Percentiles rank a stretch among this genome's conserved stretches.
Evolutionary conservation across 2,888 invertebrate species (phyloP).

Genomic region (Mesorhabditis sp.): DNA sequence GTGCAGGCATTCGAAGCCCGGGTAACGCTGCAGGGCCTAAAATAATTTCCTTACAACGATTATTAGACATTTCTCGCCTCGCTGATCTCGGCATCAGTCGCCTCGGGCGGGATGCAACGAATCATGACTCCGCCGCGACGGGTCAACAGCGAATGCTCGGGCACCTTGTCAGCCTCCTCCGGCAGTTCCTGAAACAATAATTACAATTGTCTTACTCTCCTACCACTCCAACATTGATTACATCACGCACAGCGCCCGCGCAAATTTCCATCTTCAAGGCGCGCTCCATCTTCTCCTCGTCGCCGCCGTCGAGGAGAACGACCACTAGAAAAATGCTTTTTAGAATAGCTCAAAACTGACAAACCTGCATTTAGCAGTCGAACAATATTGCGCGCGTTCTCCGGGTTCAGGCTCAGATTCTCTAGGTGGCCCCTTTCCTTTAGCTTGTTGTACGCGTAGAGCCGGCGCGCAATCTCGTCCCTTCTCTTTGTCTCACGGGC

Average conservation of each 20-base stretch:
- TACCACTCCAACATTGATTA: slow-evolving; percentile 27
- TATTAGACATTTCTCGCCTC: slow-evolving; percentile 61
- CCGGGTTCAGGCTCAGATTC: not conserved
- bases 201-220: not conserved
- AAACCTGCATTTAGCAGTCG: not conserved
- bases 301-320: slow-evolving; percentile 72
- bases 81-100: slow-evolving; percentile 93
- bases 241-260: slow-evolving; percentile 44
- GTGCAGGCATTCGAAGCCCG: slow-evolving; percentile 95
- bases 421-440: not conserved
- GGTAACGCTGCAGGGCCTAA: slow-evolving; percentile 75
- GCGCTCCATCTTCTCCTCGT: slow-evolving; percentile 76
- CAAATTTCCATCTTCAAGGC: slow-evolving; percentile 64
- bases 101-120: slow-evolving; percentile 88
- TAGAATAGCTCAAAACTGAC: not conserved
- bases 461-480: not conserved
- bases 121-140: slow-evolving; percentile 72
- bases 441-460: not conserved
- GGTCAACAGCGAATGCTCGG: slow-evolving; percentile 8
- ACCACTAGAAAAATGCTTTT: not conserved
- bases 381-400: not conserved
- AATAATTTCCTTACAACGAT: slow-evolving; percentile 68
- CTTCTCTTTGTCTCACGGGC: not conserved
- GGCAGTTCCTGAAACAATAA: not conserved
- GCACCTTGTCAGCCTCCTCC: slow-evolving; percentile 5